phyloP scores from a whole-genome alignment of 2,113 vertebrate species.

The Blennius ocellaris region DNA sequence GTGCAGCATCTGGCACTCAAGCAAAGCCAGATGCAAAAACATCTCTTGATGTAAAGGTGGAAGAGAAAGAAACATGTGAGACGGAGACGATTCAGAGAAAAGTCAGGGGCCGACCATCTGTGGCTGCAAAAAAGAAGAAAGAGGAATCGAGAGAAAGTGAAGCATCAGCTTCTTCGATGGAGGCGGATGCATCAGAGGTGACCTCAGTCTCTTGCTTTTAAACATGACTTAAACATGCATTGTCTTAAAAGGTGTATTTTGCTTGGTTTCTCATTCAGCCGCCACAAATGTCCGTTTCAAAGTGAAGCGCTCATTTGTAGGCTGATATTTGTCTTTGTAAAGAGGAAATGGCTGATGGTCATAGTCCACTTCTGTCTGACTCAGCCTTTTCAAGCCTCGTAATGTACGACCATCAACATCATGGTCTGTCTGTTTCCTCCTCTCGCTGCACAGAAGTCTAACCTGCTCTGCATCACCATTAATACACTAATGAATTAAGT shows the following conservation, averaged over 20 bases:
- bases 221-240: not conserved
- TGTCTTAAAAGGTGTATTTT: not conserved
- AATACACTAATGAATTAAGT: slow-evolving; percentile 58
- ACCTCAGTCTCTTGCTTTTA: slow-evolving; percentile 9
- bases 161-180: slow-evolving; percentile 3
- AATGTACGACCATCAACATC: slow-evolving; percentile 51
- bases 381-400: slow-evolving; percentile 48
- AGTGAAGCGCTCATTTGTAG: slow-evolving; percentile 17
- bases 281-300: not conserved
- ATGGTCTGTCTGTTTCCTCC: slow-evolving; percentile 32
- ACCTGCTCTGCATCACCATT: slow-evolving; percentile 18
- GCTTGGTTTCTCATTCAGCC: no score
- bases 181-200: slow-evolving; percentile 55
- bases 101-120: slow-evolving; percentile 35
- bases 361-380: slow-evolving; percentile 31
- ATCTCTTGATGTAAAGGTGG: slow-evolving; percentile 1
- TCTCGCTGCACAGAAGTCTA: slow-evolving; percentile 26
- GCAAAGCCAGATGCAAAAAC: slow-evolving; percentile 20
- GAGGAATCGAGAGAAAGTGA: slow-evolving; percentile 29
- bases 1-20: slow-evolving; percentile 34
- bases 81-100: slow-evolving; percentile 21
- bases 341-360: slow-evolving; percentile 38
- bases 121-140: slow-evolving; percentile 29
- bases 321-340: slow-evolving; percentile 22
- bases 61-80: slow-evolving; percentile 12